Percentiles rank a stretch among this genome's conserved stretches.
Evolutionary conservation across 2,797 vertebrate species (phyloP).

Genomic region (Myotis daubentonii): DNA sequence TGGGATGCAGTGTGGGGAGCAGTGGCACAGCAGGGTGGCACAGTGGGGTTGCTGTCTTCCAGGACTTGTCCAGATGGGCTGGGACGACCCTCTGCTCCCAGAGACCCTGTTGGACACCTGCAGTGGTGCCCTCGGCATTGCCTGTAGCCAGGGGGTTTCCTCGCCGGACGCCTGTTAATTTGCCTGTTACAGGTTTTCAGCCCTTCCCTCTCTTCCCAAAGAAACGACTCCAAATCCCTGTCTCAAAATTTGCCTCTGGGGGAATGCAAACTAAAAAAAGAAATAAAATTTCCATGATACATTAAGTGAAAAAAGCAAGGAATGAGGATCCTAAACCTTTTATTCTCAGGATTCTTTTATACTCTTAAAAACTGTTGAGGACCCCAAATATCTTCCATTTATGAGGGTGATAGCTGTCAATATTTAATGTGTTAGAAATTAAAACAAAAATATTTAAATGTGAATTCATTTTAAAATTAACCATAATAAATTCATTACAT

Average conservation of each 20-base stretch:
- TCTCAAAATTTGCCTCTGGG: not conserved
- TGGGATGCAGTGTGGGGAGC: not conserved
- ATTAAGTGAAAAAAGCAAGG: slow-evolving; percentile 11
- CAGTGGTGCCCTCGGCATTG: fast-evolving
- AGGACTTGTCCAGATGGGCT: not conserved
- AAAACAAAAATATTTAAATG: not conserved
- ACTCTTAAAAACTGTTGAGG: not conserved
- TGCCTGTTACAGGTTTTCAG: not conserved
- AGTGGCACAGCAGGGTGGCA: not conserved
- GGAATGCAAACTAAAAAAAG: not conserved
- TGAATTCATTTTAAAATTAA: not conserved
- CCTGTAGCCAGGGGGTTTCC: not conserved
- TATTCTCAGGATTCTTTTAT: not conserved
- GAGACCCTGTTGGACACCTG: too few relatives aligned
- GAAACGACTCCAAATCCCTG: not conserved
- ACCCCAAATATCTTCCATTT: not conserved
- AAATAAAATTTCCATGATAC: not conserved
- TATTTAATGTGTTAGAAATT: not conserved
- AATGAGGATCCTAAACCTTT: not conserved
- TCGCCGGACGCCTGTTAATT: fast-evolving
- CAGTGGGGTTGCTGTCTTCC: not conserved
- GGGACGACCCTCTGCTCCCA: not conserved
- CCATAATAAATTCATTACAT: not conserved
- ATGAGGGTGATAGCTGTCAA: not conserved
- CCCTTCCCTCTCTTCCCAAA: not conserved